Conservation (phyloP, 2,113 vertebrate genomes). For the Pterocles gutturalis region DNA sequence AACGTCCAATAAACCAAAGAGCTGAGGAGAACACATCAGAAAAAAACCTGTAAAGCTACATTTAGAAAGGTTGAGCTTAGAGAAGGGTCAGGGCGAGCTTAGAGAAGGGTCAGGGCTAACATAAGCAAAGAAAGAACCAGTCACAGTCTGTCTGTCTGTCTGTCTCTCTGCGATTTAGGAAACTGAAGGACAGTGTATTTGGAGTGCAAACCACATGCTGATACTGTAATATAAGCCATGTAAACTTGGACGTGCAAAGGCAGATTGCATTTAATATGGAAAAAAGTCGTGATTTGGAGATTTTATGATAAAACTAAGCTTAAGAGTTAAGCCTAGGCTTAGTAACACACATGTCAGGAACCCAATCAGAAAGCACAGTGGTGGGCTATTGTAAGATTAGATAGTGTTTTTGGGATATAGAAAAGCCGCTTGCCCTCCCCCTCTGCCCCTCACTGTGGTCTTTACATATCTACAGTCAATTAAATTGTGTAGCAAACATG, state of each 20-base stretch:
- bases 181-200: constrained; percentile 12
- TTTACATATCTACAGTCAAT: neutral
- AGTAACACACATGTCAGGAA: neutral
- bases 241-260: neutral
- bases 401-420: neutral
- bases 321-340: neutral
- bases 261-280: constrained; percentile 3
- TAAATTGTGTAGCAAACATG: neutral
- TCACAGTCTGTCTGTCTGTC: neutral
- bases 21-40: neutral
- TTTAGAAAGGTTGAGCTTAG: neutral
- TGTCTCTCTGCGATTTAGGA: constrained; percentile 42
- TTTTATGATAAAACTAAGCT: neutral
- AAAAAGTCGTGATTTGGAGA: neutral
- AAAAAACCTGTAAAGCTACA: neutral
- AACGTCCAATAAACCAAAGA: neutral
- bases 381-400: neutral
- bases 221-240: neutral
- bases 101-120: neutral
- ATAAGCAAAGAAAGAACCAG: neutral
- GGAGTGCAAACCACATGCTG: neutral
- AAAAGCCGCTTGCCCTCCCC: neutral
- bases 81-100: neutral
- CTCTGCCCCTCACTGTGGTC: neutral
- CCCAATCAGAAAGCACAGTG: neutral